Percentiles rank a stretch among this genome's conserved stretches.
Evolutionary conservation across 2,888 invertebrate genomes (phyloP).

Genomic region (Drosophila eohydei): DNA sequence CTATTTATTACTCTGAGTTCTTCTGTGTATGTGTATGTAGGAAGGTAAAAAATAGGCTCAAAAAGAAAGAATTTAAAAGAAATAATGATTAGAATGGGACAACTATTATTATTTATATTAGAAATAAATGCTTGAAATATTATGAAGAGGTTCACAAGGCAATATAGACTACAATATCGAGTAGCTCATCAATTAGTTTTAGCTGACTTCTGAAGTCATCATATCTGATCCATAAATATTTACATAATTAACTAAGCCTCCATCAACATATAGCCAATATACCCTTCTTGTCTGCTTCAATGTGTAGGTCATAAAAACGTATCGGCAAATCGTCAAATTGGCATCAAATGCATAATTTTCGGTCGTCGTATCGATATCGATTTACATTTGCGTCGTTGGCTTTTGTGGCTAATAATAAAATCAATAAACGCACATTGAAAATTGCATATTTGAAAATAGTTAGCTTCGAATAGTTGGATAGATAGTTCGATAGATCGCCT

Average conservation of each 20-base stretch:
- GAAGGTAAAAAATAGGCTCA: too few species aligned
- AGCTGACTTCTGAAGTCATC: not conserved
- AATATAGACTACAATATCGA: too few species aligned
- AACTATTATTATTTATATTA: too few species aligned
- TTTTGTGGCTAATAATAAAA: slow-evolving; percentile 70
- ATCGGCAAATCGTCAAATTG: slow-evolving; percentile 68
- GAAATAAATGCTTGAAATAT: too few species aligned
- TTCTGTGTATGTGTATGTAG: too few species aligned
- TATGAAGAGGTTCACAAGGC: too few species aligned
- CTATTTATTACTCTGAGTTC: too few species aligned
- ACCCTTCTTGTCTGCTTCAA: not conserved
- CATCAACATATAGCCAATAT: not conserved
- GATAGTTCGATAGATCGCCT: slow-evolving; percentile 51
- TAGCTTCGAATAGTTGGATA: slow-evolving; percentile 16
- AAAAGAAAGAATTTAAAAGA: too few species aligned
- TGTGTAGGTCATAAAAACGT: slow-evolving; percentile 55
- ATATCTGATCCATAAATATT: slow-evolving; percentile 1
- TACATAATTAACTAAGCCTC: not conserved
- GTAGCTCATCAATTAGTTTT: not conserved
- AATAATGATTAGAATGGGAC: too few species aligned
- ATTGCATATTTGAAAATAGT: slow-evolving; percentile 58
- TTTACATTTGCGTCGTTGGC: slow-evolving; percentile 71
- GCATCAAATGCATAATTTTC: slow-evolving; percentile 75
- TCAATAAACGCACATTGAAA: slow-evolving; percentile 79
- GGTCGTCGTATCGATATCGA: slow-evolving; percentile 67